Conservation (phyloP, 2,113 vertebrate species). For the Neogale vison region DNA sequence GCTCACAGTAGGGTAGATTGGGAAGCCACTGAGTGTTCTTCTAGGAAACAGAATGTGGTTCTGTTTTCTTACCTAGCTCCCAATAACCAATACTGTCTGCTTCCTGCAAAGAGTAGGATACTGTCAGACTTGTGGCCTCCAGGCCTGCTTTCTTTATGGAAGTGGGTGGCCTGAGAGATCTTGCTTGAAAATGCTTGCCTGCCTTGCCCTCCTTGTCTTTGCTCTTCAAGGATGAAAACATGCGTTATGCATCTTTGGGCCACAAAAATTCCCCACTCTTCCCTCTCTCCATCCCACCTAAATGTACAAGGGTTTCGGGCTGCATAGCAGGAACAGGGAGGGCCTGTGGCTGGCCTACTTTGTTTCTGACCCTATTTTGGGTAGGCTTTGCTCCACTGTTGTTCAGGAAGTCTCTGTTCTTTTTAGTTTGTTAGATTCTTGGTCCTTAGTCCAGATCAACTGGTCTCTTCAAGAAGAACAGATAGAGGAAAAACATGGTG, state of each 20-base stretch:
- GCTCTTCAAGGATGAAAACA: background rate
- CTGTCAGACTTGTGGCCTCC: background rate
- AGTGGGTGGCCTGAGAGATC: background rate
- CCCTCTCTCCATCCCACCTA: background rate
- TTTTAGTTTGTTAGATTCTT: slow-evolving; percentile 16
- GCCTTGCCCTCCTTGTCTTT: background rate
- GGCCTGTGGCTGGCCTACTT: background rate
- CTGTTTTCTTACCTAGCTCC: background rate
- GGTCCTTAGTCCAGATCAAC: background rate
- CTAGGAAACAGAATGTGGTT: background rate
- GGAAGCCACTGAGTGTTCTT: background rate
- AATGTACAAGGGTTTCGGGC: background rate
- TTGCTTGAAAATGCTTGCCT: background rate
- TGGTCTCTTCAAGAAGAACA: background rate
- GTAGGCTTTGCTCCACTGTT: background rate
- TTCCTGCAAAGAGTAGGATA: background rate
- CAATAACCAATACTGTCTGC: background rate
- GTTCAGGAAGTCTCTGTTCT: background rate
- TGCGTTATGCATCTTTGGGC: background rate
- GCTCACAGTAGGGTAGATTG: background rate
- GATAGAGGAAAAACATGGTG: background rate
- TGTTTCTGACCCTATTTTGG: background rate
- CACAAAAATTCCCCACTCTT: background rate
- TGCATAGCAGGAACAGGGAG: background rate
- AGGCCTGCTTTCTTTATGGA: slow-evolving; percentile 28